Conservation (phyloP, 2,113 vertebrate genomes). For the Myxocyprinus asiaticus region DNA sequence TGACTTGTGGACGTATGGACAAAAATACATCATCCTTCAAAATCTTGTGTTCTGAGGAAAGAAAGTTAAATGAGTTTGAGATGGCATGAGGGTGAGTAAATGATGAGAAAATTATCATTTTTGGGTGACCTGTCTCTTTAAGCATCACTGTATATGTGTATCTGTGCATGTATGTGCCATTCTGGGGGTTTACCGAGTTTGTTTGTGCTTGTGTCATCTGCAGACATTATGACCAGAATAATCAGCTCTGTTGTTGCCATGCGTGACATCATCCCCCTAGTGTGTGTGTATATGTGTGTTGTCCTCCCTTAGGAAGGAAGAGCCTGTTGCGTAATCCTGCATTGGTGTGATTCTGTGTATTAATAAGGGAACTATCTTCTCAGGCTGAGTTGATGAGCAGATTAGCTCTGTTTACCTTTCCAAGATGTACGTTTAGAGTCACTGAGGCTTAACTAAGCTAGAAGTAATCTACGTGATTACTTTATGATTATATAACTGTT, state of each 20-base stretch:
- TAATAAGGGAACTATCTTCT: constrained; percentile 21
- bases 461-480: not conserved
- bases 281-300: constrained; percentile 15
- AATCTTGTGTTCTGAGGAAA: too few species aligned
- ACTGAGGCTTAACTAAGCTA: not conserved
- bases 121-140: too few species aligned
- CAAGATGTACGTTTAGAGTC: not conserved
- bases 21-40: too few species aligned
- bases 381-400: constrained; percentile 3
- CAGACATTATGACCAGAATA: constrained; percentile 46
- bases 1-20: too few species aligned
- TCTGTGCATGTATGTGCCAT: constrained; percentile 26
- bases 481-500: constrained; percentile 1
- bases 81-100: too few species aligned
- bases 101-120: too few species aligned
- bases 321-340: constrained; percentile 21
- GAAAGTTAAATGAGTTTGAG: too few species aligned
- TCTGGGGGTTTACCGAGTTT: constrained; percentile 12
- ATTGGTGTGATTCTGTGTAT: constrained; percentile 7
- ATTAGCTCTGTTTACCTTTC: constrained; percentile 15
- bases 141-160: too few species aligned
- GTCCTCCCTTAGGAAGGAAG: not conserved
- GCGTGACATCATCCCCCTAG: constrained; percentile 42
- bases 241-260: constrained; percentile 52
- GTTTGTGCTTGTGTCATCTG: constrained; percentile 47